phyloP scores from a whole-genome alignment of 2,888 invertebrate species.

The Furcula furcula region DNA sequence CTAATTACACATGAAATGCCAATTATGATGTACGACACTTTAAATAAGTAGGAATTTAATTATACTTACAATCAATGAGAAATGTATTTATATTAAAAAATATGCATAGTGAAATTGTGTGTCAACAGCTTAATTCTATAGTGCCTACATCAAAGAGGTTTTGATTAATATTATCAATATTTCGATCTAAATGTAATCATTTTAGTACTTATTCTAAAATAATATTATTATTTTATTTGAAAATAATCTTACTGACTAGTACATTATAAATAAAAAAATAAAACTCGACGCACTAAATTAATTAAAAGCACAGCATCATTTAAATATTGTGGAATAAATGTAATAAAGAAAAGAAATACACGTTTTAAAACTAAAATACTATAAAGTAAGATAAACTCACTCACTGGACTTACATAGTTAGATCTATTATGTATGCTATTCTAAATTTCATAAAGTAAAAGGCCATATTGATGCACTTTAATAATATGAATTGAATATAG shows the following conservation, averaged over 20 bases:
- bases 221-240: conserved; percentile 28
- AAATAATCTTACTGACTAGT: conserved; percentile 73
- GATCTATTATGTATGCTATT: conserved; percentile 19
- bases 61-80: conserved; percentile 47
- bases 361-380: conserved; percentile 6
- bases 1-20: conserved; percentile 65
- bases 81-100: conserved; percentile 26
- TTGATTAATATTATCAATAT: conserved; percentile 19
- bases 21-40: conserved; percentile 71
- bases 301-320: conserved; percentile 34
- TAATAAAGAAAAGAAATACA: conserved; percentile 15
- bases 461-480: neutral
- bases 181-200: conserved; percentile 23
- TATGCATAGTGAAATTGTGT: conserved; percentile 9
- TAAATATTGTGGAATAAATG: conserved; percentile 25
- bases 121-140: conserved; percentile 6
- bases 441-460: conserved; percentile 4
- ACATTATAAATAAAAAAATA: conserved; percentile 52
- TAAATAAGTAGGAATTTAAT: conserved; percentile 36
- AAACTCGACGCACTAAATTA: conserved; percentile 22
- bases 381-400: conserved; percentile 16
- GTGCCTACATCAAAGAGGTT: conserved; percentile 17
- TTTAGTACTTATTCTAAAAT: conserved; percentile 13
- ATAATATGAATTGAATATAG: conserved; percentile 2
- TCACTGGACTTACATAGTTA: conserved; percentile 18